Percentiles rank a stretch among this genome's conserved stretches.
phyloP scores from a whole-genome alignment of 2,797 vertebrate species.

The Mus minutoides region DNA sequence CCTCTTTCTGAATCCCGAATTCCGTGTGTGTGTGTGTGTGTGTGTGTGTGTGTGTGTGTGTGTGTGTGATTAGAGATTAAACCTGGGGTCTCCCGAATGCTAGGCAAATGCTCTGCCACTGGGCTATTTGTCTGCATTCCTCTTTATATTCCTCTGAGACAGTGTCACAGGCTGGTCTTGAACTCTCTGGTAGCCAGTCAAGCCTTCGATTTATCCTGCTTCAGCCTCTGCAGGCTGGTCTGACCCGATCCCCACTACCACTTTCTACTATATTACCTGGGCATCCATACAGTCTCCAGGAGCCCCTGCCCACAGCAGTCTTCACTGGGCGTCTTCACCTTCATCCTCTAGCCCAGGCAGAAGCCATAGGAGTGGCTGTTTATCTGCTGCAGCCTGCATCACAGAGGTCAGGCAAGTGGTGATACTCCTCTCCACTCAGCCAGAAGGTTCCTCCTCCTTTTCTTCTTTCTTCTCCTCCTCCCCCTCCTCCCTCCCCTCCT shows the following conservation, averaged over 20 bases:
- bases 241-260: neutral
- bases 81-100: neutral
- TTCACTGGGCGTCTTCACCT: neutral
- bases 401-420: neutral
- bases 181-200: neutral
- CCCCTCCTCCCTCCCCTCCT: too few relatives aligned
- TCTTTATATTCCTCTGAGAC: neutral
- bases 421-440: neutral
- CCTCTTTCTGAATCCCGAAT: neutral
- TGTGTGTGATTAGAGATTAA: neutral
- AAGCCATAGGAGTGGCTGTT: rapidly evolving
- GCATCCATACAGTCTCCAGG: neutral
- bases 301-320: neutral
- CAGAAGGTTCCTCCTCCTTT: neutral
- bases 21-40: neutral
- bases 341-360: neutral
- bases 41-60: too few relatives aligned
- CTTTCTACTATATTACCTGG: neutral
- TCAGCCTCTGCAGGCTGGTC: neutral
- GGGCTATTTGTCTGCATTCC: neutral
- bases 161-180: neutral
- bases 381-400: neutral
- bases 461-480: too few relatives aligned
- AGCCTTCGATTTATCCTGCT: neutral
- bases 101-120: neutral